Evolutionary conservation across 2,888 invertebrate species (phyloP).

Genomic region (Eugnorisma glareosa): DNA sequence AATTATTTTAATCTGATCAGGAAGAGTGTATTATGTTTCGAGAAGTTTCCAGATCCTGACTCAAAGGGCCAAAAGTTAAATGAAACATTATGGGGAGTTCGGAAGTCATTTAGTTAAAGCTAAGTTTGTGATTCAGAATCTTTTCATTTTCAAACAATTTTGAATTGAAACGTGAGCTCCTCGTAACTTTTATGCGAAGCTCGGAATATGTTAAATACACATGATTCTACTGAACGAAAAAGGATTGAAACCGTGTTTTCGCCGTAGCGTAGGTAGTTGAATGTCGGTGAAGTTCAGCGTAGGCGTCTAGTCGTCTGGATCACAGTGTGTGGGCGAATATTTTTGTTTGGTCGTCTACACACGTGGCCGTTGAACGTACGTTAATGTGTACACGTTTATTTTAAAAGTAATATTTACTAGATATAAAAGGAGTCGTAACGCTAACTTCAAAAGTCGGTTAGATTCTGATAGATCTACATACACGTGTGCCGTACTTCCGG

Average conservation of each 20-base stretch:
- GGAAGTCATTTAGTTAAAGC: background rate
- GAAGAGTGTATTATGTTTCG: slow-evolving; percentile 22
- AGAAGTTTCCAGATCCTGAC: slow-evolving; percentile 6
- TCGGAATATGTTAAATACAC: slow-evolving; percentile 51
- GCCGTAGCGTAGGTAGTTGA: slow-evolving; percentile 46
- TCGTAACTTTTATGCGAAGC: slow-evolving; percentile 13
- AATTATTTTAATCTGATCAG: slow-evolving; percentile 47
- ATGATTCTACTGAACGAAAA: slow-evolving; percentile 42
- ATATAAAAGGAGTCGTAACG: slow-evolving; percentile 37
- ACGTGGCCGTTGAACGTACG: slow-evolving; percentile 60
- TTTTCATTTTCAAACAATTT: slow-evolving; percentile 29
- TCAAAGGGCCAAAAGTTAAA: slow-evolving; percentile 19
- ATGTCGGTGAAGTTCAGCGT: slow-evolving; percentile 57
- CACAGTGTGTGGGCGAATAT: slow-evolving; percentile 66
- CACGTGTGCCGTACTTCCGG: slow-evolving; percentile 65
- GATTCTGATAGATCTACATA: slow-evolving; percentile 7
- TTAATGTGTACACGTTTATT: slow-evolving; percentile 49
- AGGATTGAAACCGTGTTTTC: slow-evolving; percentile 44
- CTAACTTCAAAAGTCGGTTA: slow-evolving; percentile 14
- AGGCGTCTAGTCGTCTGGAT: slow-evolving; percentile 66
- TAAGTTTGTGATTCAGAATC: background rate
- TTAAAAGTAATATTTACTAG: slow-evolving; percentile 48
- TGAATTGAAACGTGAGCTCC: slow-evolving; percentile 12
- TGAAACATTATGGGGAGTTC: background rate
- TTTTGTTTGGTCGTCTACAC: slow-evolving; percentile 63